phyloP scores from a whole-genome alignment of 2,113 vertebrate species.

The Pungitius pungitius region DNA sequence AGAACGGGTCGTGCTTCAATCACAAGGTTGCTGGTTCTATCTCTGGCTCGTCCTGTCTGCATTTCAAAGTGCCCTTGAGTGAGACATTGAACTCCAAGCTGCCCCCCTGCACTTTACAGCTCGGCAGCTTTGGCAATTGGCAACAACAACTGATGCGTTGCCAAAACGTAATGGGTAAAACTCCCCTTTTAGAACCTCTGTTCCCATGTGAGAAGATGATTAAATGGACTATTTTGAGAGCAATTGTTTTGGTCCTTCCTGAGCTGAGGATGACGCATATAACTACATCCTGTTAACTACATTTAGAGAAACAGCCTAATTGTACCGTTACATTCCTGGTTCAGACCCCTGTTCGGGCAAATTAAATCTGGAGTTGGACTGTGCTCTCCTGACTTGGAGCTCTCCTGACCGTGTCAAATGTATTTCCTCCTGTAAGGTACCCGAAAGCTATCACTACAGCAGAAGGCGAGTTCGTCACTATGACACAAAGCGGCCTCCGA shows the following conservation, averaged over 20 bases:
- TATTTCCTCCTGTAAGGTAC: conserved; percentile 70
- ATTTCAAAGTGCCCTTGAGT: background rate
- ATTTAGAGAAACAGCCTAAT: background rate
- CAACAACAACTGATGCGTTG: background rate
- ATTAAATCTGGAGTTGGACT: background rate
- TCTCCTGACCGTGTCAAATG: background rate
- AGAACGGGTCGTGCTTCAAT: background rate
- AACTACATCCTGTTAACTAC: background rate
- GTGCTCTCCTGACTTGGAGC: background rate
- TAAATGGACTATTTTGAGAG: background rate
- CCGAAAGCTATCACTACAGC: conserved; percentile 85
- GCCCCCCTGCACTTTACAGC: background rate
- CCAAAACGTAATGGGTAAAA: background rate
- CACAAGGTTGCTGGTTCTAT: background rate
- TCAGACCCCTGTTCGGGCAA: background rate
- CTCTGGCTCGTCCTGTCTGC: background rate
- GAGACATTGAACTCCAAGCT: background rate
- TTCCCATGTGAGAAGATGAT: background rate
- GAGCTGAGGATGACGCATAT: background rate
- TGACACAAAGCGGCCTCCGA: conserved; percentile 22
- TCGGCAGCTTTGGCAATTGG: background rate
- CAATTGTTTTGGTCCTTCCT: background rate
- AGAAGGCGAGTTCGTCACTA: conserved; percentile 60
- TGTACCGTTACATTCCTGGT: background rate
- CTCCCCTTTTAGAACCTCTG: background rate